A percentile compares a stretch with the other conserved stretches of the same genome.
Evolutionary conservation across 2,797 vertebrate genomes (phyloP).

Genomic region (Xenopus petersii): DNA sequence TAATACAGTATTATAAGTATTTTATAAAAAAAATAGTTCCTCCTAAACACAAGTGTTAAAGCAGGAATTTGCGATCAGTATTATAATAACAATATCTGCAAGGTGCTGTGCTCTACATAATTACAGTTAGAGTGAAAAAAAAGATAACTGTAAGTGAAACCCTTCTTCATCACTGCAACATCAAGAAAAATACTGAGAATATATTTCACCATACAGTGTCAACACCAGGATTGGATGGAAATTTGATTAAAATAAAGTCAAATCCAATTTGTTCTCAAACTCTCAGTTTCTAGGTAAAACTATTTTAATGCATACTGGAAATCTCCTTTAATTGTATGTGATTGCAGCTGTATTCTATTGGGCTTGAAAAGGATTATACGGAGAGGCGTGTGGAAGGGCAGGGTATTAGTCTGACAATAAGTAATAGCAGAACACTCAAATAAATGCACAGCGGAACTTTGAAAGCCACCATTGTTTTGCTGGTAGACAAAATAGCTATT

Average conservation of each 20-base stretch:
- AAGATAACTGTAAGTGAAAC: no score
- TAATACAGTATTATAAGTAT: no score
- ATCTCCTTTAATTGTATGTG: conserved; percentile 46
- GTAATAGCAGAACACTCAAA: conserved; percentile 40
- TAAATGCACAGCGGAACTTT: conserved; percentile 40
- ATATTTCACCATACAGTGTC: conserved; percentile 5
- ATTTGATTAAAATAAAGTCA: conserved; percentile 24
- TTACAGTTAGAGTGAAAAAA: no score
- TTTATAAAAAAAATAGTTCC: no score
- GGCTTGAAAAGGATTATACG: conserved; percentile 42
- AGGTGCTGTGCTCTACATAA: no score
- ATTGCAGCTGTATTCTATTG: conserved; percentile 39
- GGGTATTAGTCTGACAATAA: conserved; percentile 45
- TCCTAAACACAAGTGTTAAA: no score
- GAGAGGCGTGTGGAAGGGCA: conserved; percentile 33
- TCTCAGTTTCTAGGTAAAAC: conserved; percentile 21
- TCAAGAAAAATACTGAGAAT: neutral
- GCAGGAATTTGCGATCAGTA: no score
- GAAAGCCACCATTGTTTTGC: conserved; percentile 36
- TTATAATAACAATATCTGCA: no score
- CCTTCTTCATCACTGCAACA: neutral
- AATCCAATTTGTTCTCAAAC: conserved; percentile 32
- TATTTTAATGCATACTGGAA: conserved; percentile 40
- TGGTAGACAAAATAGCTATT: conserved; percentile 26
- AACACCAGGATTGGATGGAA: conserved; percentile 2